Base-by-base conservation (phyloP, 2,888 invertebrate genomes). In the Athalia circularis region DNA sequence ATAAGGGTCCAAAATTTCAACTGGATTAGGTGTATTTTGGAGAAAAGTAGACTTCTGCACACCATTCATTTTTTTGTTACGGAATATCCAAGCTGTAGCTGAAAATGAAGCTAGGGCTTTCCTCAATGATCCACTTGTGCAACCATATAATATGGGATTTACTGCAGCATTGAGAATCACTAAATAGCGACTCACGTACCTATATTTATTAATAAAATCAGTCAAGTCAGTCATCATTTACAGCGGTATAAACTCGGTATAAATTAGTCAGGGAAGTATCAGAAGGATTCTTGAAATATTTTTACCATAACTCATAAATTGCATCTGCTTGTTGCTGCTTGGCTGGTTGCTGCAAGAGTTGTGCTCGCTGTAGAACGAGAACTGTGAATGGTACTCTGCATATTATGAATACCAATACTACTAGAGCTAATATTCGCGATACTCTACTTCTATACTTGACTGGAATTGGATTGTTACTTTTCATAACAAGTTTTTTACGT, bases 61-160 rank as follows among this genome's bases (percentile, higher is more conserved):
- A 9, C 45, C 67, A 54, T 79, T 72, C 11, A 76, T 68, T 57
- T 81, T 83, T 5, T 79, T 80, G 15, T 78, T 82, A 4, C 76
- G 65, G 11, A 85, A 77, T 6, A 85, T 77, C 85, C 86, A 86
- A 9, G 85, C 83, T 15, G 83, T 81, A 5, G 79, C 82, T 3
- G 84, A 81, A 61, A 81, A 83, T 0, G 80, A 61, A 6, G 77
- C 92, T 89, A 95, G 94, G 11, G 95, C 95, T 74, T 93, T 92
- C 9, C 93, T 91, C 84, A 95, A 94, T 83, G 94, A 93, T 50
- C 93, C 92, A 85, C 95, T 96, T 8, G 94, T 95, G 78, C 94
- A 93, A 3, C 95, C 96, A 82, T 96, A 96, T 79, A 96, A 94
- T 0, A 96, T 88, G 0, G 96, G 96, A 87, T 96, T 96, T 72